Evolutionary conservation across 2,113 vertebrate genomes (phyloP).

Genomic region (Pedionomus torquatus): DNA sequence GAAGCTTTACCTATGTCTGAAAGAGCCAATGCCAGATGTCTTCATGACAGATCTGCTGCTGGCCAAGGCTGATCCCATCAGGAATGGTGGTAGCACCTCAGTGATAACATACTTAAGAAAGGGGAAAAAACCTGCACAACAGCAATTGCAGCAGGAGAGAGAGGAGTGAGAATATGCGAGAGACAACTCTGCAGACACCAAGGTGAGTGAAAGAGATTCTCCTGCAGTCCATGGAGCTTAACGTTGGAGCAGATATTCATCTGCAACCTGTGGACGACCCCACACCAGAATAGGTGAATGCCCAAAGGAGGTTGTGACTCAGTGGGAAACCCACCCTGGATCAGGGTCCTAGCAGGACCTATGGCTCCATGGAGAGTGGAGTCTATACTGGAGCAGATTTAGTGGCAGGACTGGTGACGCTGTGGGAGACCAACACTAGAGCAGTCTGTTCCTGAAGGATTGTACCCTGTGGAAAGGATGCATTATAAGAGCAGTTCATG

Average conservation of each 20-base stretch:
- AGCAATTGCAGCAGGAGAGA: background rate
- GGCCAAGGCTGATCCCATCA: background rate
- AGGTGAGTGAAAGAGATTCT: background rate
- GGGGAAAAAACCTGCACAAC: background rate
- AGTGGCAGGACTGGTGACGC: background rate
- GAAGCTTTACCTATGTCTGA: background rate
- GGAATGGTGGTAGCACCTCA: background rate
- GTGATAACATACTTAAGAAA: background rate
- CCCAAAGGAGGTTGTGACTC: background rate
- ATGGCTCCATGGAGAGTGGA: too few species aligned
- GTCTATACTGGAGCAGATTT: background rate
- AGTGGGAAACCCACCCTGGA: accelerated
- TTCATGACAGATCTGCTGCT: background rate
- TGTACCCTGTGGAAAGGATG: background rate
- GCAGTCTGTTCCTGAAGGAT: background rate
- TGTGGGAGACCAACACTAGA: background rate
- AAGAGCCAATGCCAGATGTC: background rate
- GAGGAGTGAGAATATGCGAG: background rate
- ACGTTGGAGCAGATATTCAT: background rate
- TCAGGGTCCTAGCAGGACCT: background rate
- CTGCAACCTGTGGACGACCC: background rate
- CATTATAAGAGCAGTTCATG: background rate
- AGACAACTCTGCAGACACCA: background rate
- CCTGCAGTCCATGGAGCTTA: background rate
- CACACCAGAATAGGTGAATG: background rate